These are phyloP conservation scores for Pteronotus mesoamericanus DNA, from an alignment of 2,797 vertebrate genomes.

Conservation along the genomic window DNA sequence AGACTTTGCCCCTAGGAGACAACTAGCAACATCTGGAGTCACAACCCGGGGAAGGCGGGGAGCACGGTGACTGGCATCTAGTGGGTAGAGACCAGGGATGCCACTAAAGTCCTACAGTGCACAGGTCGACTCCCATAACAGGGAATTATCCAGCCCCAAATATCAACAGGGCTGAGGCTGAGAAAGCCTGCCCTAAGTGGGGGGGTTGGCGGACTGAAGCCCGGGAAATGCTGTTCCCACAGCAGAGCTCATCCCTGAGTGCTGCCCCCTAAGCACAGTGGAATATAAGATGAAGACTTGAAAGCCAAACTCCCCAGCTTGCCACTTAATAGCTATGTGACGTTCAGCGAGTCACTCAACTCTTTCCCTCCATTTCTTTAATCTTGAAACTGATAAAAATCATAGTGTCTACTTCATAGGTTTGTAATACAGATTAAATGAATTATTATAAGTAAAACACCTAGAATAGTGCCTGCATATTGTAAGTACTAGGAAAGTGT, in stretches of 20 bases:
- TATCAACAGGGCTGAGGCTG: fast-evolving
- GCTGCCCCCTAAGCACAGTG: no score
- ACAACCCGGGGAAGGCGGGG: neutral
- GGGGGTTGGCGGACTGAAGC: fast-evolving
- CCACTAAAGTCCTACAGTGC: neutral
- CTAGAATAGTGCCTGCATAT: fast-evolving
- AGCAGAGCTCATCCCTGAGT: fast-evolving
- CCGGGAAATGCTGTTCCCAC: neutral
- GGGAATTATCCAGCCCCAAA: neutral
- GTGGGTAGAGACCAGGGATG: neutral
- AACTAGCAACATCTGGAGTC: neutral
- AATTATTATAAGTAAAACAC: neutral
- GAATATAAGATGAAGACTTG: neutral
- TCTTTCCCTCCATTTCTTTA: neutral
- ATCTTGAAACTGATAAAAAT: neutral
- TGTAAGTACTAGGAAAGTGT: neutral
- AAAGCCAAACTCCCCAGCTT: no score
- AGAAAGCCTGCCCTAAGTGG: neutral
- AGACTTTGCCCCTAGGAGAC: neutral
- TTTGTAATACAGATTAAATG: neutral
- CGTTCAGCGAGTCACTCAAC: neutral
- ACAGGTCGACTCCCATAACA: neutral
- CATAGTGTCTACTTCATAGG: neutral
- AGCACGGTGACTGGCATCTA: neutral
- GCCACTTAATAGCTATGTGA: neutral